Evolutionary conservation across 2,797 vertebrate genomes (phyloP).

Genomic region (Anguilla megastoma): DNA sequence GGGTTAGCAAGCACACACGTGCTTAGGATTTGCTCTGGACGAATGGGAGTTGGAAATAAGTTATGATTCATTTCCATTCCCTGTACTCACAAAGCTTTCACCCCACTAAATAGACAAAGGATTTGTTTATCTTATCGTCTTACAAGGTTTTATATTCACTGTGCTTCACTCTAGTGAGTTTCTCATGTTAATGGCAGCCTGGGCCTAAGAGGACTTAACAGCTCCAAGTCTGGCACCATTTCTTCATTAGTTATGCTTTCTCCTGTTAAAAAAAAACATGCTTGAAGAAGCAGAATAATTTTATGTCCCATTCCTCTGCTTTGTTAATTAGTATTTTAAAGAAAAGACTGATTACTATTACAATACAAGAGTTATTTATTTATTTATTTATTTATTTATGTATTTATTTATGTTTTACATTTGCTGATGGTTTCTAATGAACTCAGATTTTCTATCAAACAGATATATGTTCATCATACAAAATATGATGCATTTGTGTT

Average conservation of each 20-base stretch:
- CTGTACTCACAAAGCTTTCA: conserved; percentile 57
- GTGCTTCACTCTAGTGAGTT: conserved; percentile 61
- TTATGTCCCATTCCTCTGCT: conserved; percentile 62
- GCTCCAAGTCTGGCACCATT: conserved; percentile 64
- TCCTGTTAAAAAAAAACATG: conserved; percentile 63
- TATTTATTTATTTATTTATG: not conserved
- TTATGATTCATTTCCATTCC: conserved; percentile 54
- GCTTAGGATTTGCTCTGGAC: conserved; percentile 44
- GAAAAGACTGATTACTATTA: conserved; percentile 49
- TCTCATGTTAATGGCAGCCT: conserved; percentile 63
- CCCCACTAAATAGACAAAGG: conserved; percentile 57
- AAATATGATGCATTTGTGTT: not conserved
- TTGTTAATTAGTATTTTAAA: conserved; percentile 69
- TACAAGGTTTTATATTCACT: conserved; percentile 54
- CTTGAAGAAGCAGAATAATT: conserved; percentile 70
- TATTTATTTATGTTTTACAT: conserved; percentile 16
- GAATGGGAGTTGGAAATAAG: conserved; percentile 50
- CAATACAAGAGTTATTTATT: conserved; percentile 35
- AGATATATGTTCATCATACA: not conserved
- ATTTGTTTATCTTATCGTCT: conserved; percentile 66
- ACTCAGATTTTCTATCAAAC: not conserved
- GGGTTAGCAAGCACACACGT: conserved; percentile 57
- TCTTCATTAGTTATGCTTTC: conserved; percentile 72
- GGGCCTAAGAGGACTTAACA: conserved; percentile 65
- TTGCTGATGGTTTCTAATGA: not conserved